Base-by-base conservation (phyloP, 1,140 invertebrate genomes). In the Telenomus remus region DNA sequence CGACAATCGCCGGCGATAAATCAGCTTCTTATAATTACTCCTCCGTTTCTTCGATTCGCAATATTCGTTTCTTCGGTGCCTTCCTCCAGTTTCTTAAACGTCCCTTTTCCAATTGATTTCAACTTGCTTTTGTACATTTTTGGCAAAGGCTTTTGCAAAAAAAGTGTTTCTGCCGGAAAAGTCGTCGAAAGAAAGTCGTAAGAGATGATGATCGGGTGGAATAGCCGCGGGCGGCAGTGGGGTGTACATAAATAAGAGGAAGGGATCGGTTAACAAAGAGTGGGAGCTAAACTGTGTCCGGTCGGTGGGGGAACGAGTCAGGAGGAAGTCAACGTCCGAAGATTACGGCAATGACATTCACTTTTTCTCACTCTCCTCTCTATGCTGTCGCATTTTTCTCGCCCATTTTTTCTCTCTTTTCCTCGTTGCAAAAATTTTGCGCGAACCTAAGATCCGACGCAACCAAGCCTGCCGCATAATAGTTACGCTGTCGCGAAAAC, bases 311-410 rank as follows among this genome's bases (percentile, higher is more conserved):
- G 77, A 78, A 82, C 71, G 43, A 82, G 80, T 65, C 81, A 82
- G 78, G 79, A 84, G 81, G 83, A 86, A 88, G 87, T 87, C 86
- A 88, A 88, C 81, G 87, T 82, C 86, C 87, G 85, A 87, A 87
- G 86, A 87, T 88, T 88, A 87, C 87, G 85, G 84, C 87, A 88
- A 87, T 88, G 87, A 88, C 86, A 88, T 87, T 88, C 86, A 86
- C 85, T 87, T 88, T 88, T 88, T 88, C 83, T 86, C 80, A 84
- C 79, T 85, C 84, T 81, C 79, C 79, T 79, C 80, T 34, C 15
- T 78, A 80, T 27, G 19, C 19, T 27, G 19, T 27, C 76, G 78
- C 79, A 78, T 80, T 81, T 80, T 61, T 71, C 74, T 79, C 74
- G 64, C 73, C 69, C 57, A 77, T 73, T 80, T 79, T 81, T 65